These are phyloP conservation scores for Pseudomyrmex concolor DNA, from an alignment of 1,140 invertebrate genomes.

Conservation along the genomic window DNA sequence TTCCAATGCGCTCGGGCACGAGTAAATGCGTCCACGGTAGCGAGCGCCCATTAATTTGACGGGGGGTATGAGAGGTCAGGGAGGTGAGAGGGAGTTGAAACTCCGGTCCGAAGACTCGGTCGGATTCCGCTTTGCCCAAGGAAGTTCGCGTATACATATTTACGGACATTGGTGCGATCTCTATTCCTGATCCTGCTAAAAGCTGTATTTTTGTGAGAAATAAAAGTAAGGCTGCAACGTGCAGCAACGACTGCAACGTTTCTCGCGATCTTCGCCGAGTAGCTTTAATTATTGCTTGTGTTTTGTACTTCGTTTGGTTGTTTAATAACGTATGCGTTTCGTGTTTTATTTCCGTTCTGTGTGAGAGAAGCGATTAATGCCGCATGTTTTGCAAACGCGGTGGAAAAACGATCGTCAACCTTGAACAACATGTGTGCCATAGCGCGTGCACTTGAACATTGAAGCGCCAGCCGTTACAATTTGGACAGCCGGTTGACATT, in stretches of 20 bases:
- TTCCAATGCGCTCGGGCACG: slow-evolving; percentile 31
- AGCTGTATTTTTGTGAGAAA: slow-evolving; percentile 14
- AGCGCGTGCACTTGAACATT: neutral
- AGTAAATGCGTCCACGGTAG: slow-evolving; percentile 39
- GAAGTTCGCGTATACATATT: slow-evolving; percentile 49
- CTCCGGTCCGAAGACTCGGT: neutral
- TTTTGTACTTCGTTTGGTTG: too few species aligned
- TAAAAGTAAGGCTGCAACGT: neutral
- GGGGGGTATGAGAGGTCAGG: neutral
- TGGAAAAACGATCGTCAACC: slow-evolving; percentile 11
- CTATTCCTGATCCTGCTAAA: neutral
- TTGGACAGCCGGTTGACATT: slow-evolving; percentile 43
- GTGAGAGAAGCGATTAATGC: too few species aligned
- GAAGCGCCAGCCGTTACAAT: slow-evolving; percentile 23
- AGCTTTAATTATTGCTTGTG: slow-evolving; percentile 16
- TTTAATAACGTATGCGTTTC: too few species aligned
- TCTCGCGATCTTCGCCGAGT: too few species aligned
- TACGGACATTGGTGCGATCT: slow-evolving; percentile 25
- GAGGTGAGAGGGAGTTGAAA: neutral
- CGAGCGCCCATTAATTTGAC: slow-evolving; percentile 47
- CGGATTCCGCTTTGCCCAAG: too few species aligned
- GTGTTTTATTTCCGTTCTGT: too few species aligned
- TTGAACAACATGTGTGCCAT: slow-evolving; percentile 26
- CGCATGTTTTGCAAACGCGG: neutral
- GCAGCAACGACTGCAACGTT: slow-evolving; percentile 3